These are phyloP conservation scores for Tupaia tana DNA, from an alignment of 2,113 vertebrate species.

Conservation along the genomic window DNA sequence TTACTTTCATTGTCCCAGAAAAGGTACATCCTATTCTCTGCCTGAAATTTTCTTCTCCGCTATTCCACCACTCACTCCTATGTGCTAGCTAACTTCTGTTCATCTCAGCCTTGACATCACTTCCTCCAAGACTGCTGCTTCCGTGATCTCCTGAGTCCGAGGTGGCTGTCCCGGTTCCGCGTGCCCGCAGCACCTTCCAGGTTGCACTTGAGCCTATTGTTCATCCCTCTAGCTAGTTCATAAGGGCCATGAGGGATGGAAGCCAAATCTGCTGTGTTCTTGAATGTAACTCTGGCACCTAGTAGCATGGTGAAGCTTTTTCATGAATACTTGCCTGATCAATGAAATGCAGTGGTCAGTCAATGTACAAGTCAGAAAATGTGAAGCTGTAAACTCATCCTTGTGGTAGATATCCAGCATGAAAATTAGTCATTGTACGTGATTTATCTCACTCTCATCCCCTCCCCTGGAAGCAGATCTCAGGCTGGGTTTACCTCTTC, in stretches of 20 bases:
- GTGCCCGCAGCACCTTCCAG: not conserved
- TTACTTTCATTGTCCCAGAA: not conserved
- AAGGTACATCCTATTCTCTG: not conserved
- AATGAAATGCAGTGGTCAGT: not conserved
- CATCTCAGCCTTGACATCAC: not conserved
- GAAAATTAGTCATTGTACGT: not conserved
- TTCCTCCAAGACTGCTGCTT: conserved; percentile 6
- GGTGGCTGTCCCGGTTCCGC: not conserved
- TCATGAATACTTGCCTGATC: not conserved
- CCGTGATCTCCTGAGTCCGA: not conserved
- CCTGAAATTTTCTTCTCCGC: conserved; percentile 9
- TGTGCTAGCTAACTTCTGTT: not conserved
- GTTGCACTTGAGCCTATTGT: not conserved
- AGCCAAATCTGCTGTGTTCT: not conserved
- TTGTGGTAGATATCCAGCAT: not conserved
- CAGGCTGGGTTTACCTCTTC: not conserved
- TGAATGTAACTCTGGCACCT: not conserved
- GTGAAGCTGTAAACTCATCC: not conserved
- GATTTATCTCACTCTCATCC: not conserved
- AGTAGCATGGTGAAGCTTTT: not conserved
- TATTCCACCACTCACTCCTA: not conserved
- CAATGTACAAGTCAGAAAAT: not conserved
- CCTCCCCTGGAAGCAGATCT: conserved; percentile 7
- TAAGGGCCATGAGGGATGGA: not conserved
- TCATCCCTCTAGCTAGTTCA: not conserved